Evolutionary conservation across 2,888 invertebrate species (phyloP), one percentile per base, ranked within the genome.

Genomic region (Hirtodrosophila confusa): DNA sequence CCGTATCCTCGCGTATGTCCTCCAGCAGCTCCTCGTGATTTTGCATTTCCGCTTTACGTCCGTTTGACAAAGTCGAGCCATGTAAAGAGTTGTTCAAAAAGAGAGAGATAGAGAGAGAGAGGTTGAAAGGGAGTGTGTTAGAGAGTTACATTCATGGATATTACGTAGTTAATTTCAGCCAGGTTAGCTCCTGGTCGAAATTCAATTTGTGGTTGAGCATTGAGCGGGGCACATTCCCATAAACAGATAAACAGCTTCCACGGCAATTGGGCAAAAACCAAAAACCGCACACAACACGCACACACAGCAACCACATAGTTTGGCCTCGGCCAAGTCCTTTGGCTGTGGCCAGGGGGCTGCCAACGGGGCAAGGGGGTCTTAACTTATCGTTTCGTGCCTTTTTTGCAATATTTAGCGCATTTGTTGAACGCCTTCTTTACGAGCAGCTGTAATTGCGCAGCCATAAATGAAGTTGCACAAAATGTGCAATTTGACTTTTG

Each of bases 21-120:
- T 91, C 91, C 55, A 91, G 90, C 61, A 91, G 84, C 75, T 91
- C 91, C 68, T 91, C 91, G 69, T 91, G 88, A 88, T 90, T 91
- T 90, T 90, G 90, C 91, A 91, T 90, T 75, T 90, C 90, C 68
- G 84, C 83, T 77, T 47, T 23, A 23, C 7, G 48, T 11, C 29
- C 24, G 27, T 36, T 50, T 35, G 37, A 53, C 17, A 51, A 35
- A 41, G 29, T 12, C 1, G 47, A 31, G 49, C 12, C 10, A 12
- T 31, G 33, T 9, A 43, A 24, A 37, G 27, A 41, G 36, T 31
- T 8, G 31, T 23, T 5, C 10, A 31, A 44, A 40, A 12, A 50
- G 3, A 23, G 9, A 11, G 3, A 45, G 11, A 43, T 23, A 36
- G 17, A 24, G 29, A 12, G 3, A 43, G 12, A 33, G 36, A 40